Percentiles rank a stretch among this genome's conserved stretches.
Evolutionary conservation across 2,113 vertebrate genomes (phyloP).

Genomic region (Hipposideros armiger): DNA sequence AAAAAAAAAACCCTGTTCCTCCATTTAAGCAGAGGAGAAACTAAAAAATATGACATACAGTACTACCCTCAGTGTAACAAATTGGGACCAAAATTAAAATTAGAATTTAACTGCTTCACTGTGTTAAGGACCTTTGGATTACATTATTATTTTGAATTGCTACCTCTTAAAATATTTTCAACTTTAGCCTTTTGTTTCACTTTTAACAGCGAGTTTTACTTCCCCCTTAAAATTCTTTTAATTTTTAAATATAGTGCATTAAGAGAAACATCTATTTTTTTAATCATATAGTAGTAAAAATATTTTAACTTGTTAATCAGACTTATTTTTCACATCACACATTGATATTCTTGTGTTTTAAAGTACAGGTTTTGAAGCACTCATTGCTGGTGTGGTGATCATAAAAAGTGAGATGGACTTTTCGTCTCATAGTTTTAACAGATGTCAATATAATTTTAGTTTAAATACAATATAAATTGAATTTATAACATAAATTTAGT

Average conservation of each 20-base stretch:
- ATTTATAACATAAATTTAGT: neutral
- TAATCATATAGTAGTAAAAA: constrained; percentile 42
- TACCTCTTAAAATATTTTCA: constrained; percentile 44
- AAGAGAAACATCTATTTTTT: constrained; percentile 60
- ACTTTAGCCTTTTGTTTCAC: constrained; percentile 27
- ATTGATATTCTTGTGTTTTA: neutral
- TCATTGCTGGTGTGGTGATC: neutral
- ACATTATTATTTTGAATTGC: constrained; percentile 63
- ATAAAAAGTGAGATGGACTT: constrained; percentile 58
- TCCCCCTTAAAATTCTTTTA: constrained; percentile 10
- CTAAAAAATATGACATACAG: constrained; percentile 18
- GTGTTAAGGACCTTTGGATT: constrained; percentile 2
- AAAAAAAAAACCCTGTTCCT: neutral
- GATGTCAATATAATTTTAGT: constrained; percentile 41
- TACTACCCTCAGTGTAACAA: neutral
- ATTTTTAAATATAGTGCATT: constrained; percentile 44
- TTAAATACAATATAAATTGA: constrained; percentile 45
- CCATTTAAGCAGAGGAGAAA: neutral
- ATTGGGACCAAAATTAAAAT: constrained; percentile 54
- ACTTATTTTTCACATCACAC: neutral
- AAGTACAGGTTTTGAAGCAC: constrained; percentile 27
- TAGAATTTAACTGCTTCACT: neutral
- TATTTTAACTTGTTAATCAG: constrained; percentile 53
- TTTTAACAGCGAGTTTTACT: constrained; percentile 38
- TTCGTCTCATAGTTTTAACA: constrained; percentile 52